Percentiles rank a stretch among this genome's conserved stretches.
phyloP scores from a whole-genome alignment of 1,140 invertebrate genomes.

The Calephelis virginiensis region DNA sequence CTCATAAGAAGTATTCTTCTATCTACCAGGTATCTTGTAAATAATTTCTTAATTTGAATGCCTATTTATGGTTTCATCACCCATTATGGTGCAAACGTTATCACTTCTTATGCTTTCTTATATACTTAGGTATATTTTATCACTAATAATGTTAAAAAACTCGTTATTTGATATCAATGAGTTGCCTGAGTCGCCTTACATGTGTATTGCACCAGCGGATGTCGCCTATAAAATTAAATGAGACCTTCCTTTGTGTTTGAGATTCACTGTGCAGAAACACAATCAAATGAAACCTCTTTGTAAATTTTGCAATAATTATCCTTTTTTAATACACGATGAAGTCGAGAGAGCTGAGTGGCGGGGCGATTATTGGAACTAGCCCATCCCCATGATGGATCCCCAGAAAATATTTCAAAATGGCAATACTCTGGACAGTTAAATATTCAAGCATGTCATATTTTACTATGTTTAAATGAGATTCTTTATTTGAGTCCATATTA shows the following conservation, averaged over 20 bases:
- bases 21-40: no score
- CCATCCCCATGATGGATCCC: no score
- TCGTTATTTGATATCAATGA: neutral
- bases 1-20: no score
- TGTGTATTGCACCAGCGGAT: constrained; percentile 10
- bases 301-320: neutral
- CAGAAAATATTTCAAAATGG: no score
- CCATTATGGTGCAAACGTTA: no score
- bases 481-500: no score
- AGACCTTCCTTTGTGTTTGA: constrained; percentile 17
- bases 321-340: neutral
- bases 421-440: no score
- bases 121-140: neutral
- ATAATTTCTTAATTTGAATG: neutral
- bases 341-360: no score
- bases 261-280: neutral
- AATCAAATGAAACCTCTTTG: neutral
- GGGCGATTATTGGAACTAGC: no score
- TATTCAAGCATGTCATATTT: no score
- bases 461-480: no score
- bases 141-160: neutral
- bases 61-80: neutral
- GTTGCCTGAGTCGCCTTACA: neutral
- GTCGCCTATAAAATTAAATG: constrained; percentile 18
- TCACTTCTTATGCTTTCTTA: neutral